A percentile compares a stretch with the other conserved stretches of the same genome.
These are phyloP conservation scores for Sinotaia quadrata DNA, from an alignment of 2,888 invertebrate species.

Conservation along the genomic window DNA sequence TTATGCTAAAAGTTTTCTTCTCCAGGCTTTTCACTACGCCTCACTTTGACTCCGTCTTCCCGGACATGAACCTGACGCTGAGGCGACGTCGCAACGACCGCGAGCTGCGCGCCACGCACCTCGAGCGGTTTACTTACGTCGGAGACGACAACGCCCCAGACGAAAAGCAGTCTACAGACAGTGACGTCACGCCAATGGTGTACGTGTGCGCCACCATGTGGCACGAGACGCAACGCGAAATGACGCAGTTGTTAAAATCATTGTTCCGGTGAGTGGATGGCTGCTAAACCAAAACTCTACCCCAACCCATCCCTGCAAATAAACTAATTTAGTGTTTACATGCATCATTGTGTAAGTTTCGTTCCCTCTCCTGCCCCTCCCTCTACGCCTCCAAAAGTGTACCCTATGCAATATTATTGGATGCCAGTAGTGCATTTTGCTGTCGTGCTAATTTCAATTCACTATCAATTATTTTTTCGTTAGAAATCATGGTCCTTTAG, in stretches of 20 bases:
- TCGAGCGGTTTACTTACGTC: slow-evolving; percentile 53
- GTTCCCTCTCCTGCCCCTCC: too few species aligned
- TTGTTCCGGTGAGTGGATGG: slow-evolving; percentile 75
- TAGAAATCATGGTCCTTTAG: too few species aligned
- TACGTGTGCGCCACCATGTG: slow-evolving; percentile 99
- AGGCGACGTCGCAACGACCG: slow-evolving; percentile 93
- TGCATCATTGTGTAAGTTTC: too few species aligned
- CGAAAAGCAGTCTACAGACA: slow-evolving; percentile 34
- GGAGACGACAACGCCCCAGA: slow-evolving; percentile 49
- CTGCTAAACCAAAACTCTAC: too few species aligned
- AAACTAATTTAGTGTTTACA: too few species aligned
- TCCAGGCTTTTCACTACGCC: slow-evolving; percentile 59
- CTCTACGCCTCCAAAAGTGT: too few species aligned
- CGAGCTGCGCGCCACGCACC: slow-evolving; percentile 55
- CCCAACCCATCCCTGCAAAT: too few species aligned
- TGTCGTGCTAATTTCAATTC: too few species aligned
- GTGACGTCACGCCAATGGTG: slow-evolving; percentile 75
- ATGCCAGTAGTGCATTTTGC: too few species aligned
- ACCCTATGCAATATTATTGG: too few species aligned
- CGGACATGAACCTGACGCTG: slow-evolving; percentile 95
- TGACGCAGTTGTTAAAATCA: slow-evolving; percentile 85
- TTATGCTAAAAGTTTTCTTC: slow-evolving; percentile 1
- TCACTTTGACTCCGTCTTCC: slow-evolving; percentile 86
- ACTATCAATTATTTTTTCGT: too few species aligned
- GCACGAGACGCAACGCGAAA: slow-evolving; percentile 93